Conservation (phyloP, 2,888 invertebrate genomes). For the Agriotes lineatus region DNA sequence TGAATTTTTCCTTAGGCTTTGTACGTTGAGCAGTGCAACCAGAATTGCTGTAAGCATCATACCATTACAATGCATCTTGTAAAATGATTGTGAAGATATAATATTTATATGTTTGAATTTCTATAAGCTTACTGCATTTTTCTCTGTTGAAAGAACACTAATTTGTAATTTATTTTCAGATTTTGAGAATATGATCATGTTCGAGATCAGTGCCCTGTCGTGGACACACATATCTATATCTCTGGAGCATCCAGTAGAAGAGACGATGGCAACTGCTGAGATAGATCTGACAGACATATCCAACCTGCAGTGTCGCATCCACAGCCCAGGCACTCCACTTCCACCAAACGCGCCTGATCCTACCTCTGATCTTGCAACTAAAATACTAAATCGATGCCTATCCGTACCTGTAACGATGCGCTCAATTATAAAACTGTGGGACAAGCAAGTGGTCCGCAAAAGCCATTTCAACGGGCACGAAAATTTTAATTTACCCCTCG, state of each 20-base stretch:
- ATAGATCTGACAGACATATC: conserved; percentile 86
- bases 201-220: conserved; percentile 92
- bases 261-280: conserved; percentile 93
- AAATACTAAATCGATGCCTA: conserved; percentile 87
- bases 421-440: conserved; percentile 88
- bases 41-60: too few relatives aligned
- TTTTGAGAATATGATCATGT: conserved; percentile 83
- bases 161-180: conserved; percentile 65
- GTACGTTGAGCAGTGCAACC: too few relatives aligned
- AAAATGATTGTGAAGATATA: too few relatives aligned
- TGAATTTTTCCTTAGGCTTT: too few relatives aligned
- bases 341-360: conserved; percentile 63
- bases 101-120: too few relatives aligned
- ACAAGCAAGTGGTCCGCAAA: conserved; percentile 74
- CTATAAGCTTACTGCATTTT: background rate
- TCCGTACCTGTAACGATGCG: conserved; percentile 95
- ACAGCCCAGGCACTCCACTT: conserved; percentile 70
- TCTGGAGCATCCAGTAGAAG: conserved; percentile 92
- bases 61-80: too few relatives aligned
- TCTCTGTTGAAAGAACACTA: background rate
- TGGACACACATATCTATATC: conserved; percentile 91
- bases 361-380: conserved; percentile 71
- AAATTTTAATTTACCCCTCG: conserved; percentile 77
- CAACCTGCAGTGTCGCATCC: conserved; percentile 82
- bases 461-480: conserved; percentile 66